These are phyloP conservation scores for Indicator maculatus DNA, from an alignment of 2,113 vertebrate species.

Conservation along the genomic window DNA sequence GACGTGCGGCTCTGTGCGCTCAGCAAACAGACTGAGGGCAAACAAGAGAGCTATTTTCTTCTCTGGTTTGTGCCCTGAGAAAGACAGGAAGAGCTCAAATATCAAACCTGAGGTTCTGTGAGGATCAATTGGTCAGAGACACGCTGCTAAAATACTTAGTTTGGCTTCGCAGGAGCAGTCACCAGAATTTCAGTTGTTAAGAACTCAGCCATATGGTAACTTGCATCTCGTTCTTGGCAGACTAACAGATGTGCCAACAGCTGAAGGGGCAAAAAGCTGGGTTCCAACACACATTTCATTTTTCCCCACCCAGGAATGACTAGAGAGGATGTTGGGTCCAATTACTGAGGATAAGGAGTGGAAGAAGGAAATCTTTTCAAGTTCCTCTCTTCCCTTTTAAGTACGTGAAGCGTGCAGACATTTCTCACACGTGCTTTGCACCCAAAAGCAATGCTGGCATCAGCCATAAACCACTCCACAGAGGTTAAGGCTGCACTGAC, in stretches of 20 bases:
- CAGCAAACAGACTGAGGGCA: background rate
- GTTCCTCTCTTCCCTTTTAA: background rate
- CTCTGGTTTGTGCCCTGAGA: background rate
- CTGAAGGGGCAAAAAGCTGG: slow-evolving; percentile 19
- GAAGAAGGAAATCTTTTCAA: background rate
- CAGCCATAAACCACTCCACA: background rate
- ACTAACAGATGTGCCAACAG: slow-evolving; percentile 35
- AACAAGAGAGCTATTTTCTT: background rate
- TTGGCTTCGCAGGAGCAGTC: background rate
- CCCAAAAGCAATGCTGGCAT: background rate
- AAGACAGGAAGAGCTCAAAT: background rate
- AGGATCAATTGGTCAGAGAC: background rate
- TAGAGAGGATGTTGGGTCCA: background rate
- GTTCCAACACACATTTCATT: background rate
- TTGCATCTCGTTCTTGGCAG: background rate
- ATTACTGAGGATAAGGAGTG: background rate
- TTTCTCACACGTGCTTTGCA: background rate
- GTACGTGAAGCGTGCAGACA: background rate
- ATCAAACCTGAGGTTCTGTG: background rate
- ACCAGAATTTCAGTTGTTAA: background rate
- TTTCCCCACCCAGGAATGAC: background rate
- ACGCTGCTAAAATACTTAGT: background rate
- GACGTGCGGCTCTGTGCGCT: background rate
- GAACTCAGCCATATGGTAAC: background rate
- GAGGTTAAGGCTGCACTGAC: slow-evolving; percentile 2